phyloP scores from a whole-genome alignment of 2,888 invertebrate species.

The Coronaproctus castanopsis region DNA sequence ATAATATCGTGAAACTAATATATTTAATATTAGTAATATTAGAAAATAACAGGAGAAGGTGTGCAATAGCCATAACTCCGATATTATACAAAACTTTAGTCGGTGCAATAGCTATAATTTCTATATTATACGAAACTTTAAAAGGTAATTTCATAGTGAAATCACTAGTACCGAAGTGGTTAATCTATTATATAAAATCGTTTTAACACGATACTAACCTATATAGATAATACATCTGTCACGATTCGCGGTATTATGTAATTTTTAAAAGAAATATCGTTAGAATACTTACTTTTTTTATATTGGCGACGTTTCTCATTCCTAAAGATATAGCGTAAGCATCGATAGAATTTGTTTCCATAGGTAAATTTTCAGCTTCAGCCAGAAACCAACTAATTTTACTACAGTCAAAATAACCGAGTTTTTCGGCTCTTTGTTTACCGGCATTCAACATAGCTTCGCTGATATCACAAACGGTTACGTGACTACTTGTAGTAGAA shows the following conservation, averaged over 20 bases:
- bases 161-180: no score
- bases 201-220: no score
- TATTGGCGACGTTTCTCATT: conserved; percentile 81
- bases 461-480: conserved; percentile 79
- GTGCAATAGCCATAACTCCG: no score
- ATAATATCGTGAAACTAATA: no score
- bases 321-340: conserved; percentile 96
- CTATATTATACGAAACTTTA: no score
- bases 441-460: conserved; percentile 88
- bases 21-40: no score
- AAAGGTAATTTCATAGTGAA: no score
- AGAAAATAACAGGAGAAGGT: no score
- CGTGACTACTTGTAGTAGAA: conserved; percentile 37
- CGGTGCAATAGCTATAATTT: no score
- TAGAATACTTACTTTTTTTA: conserved; percentile 46
- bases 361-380: conserved; percentile 68
- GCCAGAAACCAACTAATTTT: conserved; percentile 38
- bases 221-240: background rate
- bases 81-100: no score
- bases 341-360: conserved; percentile 53
- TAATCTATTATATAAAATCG: no score
- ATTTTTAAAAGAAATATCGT: background rate
- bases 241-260: background rate
- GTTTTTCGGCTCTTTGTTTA: conserved; percentile 40
- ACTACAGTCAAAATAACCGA: conserved; percentile 34